phyloP scores from a whole-genome alignment of 2,888 invertebrate genomes.

The Crematogaster levior region DNA sequence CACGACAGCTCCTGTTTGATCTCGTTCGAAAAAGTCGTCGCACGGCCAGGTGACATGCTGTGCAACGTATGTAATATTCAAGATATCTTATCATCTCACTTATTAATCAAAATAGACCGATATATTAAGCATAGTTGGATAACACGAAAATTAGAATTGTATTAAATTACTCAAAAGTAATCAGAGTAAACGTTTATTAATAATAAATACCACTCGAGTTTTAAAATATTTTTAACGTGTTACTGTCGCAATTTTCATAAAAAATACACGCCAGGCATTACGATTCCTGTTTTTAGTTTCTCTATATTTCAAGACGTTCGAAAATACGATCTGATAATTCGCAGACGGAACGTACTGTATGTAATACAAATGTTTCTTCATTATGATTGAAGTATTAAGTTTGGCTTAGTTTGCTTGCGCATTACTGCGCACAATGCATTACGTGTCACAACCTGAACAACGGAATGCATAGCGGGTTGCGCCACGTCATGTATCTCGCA shows the following conservation, averaged over 20 bases:
- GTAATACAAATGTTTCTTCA: not conserved
- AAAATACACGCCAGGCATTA: not conserved
- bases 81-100: conserved; percentile 7
- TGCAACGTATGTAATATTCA: conserved; percentile 13
- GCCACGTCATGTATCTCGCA: conserved; percentile 30
- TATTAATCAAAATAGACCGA: not conserved
- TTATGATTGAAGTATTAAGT: conserved; percentile 27
- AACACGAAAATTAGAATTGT: not conserved
- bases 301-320: not conserved
- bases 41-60: not conserved
- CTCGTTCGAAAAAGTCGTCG: not conserved
- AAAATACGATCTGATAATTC: not conserved
- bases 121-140: not conserved
- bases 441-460: conserved; percentile 14
- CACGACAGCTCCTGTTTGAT: conserved; percentile 22
- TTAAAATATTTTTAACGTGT: not conserved
- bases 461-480: conserved; percentile 14
- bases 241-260: not conserved
- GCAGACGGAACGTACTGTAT: not conserved
- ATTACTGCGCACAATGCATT: conserved; percentile 9
- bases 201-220: not conserved
- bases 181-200: not conserved
- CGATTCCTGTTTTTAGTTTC: not conserved
- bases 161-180: not conserved
- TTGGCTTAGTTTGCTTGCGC: not conserved